Conservation (phyloP, 2,797 vertebrate species). For the Myotis pilosus region DNA sequence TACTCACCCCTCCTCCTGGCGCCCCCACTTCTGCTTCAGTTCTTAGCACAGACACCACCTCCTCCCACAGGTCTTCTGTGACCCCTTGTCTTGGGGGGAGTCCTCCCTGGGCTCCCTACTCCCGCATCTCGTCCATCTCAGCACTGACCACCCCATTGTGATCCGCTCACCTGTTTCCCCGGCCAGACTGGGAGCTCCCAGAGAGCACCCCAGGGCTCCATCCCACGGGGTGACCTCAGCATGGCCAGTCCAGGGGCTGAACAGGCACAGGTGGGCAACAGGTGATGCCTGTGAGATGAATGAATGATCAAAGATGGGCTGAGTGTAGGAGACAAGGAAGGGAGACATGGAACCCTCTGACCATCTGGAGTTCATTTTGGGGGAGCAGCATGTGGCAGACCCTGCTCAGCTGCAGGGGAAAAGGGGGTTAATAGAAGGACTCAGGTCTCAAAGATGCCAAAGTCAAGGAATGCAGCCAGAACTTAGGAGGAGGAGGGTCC, state of each 20-base stretch:
- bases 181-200: not conserved
- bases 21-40: not conserved
- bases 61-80: not conserved
- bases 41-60: not conserved
- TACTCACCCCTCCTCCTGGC: not conserved
- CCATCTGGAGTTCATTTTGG: not conserved
- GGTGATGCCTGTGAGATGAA: not conserved
- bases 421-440: not conserved
- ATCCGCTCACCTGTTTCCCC: not conserved
- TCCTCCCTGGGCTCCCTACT: not conserved
- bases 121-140: fast-evolving
- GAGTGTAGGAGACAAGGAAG: not conserved
- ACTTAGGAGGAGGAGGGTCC: not conserved
- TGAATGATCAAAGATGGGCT: not conserved
- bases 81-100: not conserved
- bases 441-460: not conserved
- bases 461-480: too few species aligned
- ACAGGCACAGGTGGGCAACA: not conserved
- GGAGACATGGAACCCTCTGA: fast-evolving
- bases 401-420: not conserved
- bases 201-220: fast-evolving
- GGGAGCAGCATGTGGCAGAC: not conserved
- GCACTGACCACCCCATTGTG: not conserved
- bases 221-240: not conserved
- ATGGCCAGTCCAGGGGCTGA: not conserved